Base-by-base conservation (phyloP, 2,113 vertebrate species). In the Sylvietta virens region DNA sequence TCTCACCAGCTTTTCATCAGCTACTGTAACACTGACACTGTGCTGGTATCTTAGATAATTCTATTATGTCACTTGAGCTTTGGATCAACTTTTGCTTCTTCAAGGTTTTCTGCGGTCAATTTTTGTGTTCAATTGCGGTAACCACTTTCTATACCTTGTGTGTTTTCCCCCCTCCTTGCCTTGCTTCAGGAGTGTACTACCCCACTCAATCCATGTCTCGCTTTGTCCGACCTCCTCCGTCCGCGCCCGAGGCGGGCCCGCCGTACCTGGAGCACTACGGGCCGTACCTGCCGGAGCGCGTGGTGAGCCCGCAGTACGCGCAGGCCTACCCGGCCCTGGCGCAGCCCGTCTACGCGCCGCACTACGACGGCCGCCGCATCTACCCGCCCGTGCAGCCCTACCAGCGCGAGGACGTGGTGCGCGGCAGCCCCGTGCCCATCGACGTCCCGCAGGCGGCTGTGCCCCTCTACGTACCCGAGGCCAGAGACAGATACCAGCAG, bases 211-310 rank as follows among this genome's bases (percentile, higher is more conserved):
- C 98, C 82, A 96, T 99, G 86, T 97, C 98, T 40, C 99, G 99
- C 81, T 99, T 99, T 31, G 97, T 98, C 13, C 96, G 98, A n/a
- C 97, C 98, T 94, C 98, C 72, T 92, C 97, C 97, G 4, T 97
- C 98, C 10, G 98, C 96, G 35, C 69, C 98, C 12, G 99, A 99
- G 42, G 96, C 98, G 12, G 98, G 96, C 16, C 96, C 98, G 30
- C 97, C 98, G 28, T 99, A 99, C 94, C 98, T 98, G 91, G 99
- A 99, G 76, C 98, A 98, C 77, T 99, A 99, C 69, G 66, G 98
- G 12, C 98, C 99, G 5, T 99, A 99, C 76, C 98, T 98, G 81
- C 98, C 98, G 39, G 99, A 99, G 39, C 98, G 99, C 7, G 97
- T 98, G 84, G 96, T 98, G 70, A 98, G 96, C 83, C 97, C 98